Conservation (phyloP, 2,113 vertebrate species). For the Cyanoramphus novaezelandiae region DNA sequence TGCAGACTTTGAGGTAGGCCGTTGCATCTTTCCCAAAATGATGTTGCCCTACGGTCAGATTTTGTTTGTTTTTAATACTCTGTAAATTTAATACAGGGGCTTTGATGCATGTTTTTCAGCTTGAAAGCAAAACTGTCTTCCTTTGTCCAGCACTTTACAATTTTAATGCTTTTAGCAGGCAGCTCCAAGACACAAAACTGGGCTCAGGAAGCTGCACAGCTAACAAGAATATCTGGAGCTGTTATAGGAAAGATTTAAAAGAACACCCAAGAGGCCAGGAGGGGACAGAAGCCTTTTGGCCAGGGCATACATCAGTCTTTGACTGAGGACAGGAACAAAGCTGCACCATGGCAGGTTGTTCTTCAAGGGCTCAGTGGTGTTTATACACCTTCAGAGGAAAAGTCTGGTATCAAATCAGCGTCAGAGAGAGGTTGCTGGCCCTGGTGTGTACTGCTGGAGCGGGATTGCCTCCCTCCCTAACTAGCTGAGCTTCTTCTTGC, state of each 20-base stretch:
- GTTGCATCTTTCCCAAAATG: background rate
- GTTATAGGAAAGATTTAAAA: constrained; percentile 3
- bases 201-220: background rate
- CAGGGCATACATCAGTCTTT: background rate
- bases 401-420: background rate
- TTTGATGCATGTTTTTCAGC: constrained; percentile 61
- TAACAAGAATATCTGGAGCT: constrained; percentile 2
- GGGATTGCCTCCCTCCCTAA: background rate
- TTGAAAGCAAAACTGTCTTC: constrained; percentile 52
- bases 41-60: constrained; percentile 53
- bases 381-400: background rate
- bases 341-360: background rate
- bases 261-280: background rate
- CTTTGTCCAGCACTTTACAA: constrained; percentile 15
- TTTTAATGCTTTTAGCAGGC: constrained; percentile 59
- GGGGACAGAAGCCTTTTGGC: background rate
- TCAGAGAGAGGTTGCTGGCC: background rate
- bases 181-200: constrained; percentile 14
- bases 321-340: background rate
- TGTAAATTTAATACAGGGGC: constrained; percentile 28
- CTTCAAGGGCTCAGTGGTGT: background rate
- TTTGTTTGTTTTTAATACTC: constrained; percentile 57
- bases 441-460: background rate
- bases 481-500: background rate
- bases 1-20: constrained; percentile 38